phyloP scores from a whole-genome alignment of 2,888 invertebrate genomes.

The Leptopilina drosophilae region DNA sequence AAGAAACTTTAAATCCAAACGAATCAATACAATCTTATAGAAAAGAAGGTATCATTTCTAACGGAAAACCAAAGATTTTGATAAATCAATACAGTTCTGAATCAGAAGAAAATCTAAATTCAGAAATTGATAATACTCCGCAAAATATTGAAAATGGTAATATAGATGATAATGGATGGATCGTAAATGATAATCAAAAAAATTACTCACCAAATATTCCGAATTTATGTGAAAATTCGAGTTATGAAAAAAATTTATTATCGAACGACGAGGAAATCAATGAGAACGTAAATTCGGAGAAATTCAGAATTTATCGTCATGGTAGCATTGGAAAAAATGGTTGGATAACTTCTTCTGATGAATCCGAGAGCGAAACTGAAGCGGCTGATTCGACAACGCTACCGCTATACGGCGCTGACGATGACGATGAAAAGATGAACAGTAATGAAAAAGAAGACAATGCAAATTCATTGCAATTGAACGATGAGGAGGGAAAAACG shows the following conservation, averaged over 20 bases:
- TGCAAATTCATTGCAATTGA: no score
- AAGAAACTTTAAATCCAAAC: not conserved
- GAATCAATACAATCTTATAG: not conserved
- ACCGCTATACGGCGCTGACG: not conserved
- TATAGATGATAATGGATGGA: conserved; percentile 74
- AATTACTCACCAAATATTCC: not conserved
- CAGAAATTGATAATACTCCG: conserved; percentile 8
- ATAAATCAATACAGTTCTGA: conserved; percentile 21
- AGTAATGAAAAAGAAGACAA: conserved; percentile 44
- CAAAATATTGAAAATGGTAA: conserved; percentile 19
- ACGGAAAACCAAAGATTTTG: conserved; percentile 20
- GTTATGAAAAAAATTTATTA: not conserved
- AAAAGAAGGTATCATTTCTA: not conserved
- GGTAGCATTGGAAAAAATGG: conserved; percentile 65
- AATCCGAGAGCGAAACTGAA: conserved; percentile 65
- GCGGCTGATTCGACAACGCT: conserved; percentile 42
- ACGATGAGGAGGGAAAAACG: conserved; percentile 39
- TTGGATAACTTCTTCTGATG: conserved; percentile 67
- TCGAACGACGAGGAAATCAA: conserved; percentile 28
- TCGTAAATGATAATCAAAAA: conserved; percentile 62
- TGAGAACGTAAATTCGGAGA: conserved; percentile 39
- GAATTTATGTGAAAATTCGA: not conserved
- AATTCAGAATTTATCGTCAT: conserved; percentile 52
- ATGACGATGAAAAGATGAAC: not conserved
- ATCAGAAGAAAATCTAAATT: conserved; percentile 39